Base-by-base conservation (phyloP, 2,797 vertebrate genomes). In the Urophycis tenuis region DNA sequence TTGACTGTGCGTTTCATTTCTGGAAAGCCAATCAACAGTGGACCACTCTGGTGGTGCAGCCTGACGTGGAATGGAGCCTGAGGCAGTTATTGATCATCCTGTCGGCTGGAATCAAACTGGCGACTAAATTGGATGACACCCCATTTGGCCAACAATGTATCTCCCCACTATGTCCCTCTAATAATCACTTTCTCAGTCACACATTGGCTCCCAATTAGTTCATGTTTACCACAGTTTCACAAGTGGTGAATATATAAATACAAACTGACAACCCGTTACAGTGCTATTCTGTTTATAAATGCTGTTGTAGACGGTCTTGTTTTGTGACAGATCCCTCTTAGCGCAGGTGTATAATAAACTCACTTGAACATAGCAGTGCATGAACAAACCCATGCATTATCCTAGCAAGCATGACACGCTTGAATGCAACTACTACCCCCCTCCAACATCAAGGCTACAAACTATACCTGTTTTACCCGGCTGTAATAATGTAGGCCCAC, bases 71-170 rank as follows among this genome's bases (percentile, higher is more conserved):
- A 86, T 83, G 84, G 82, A 82, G 85, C 88, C 85, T 74, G 5
- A 0, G 88, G 90, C 85, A 80, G 77, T 88, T 87, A 91, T 91
- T 89, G 91, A 92, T 91, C 73, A 83, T 71, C 71, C 79, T 85
- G 78, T 86, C 31, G 15, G 87, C 87, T 89, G 84, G 64, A 90
- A 84, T 86, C 81, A 78, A 82, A 84, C 81, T 85, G 81, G 53
- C 75, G 35, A 41, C 79, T 81, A 83, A 84, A 80, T 81, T 88
- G 85, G 89, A 87, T 90, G 85, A 86, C 85, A 88, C 78, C 81
- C 81, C 64, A 81, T 84, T 77, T 79, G 39, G 74, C 77, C 79
- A 85, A 86, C 85, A 90, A 77, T 81, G 78, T 11, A 78, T 64
- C 79, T 78, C 70, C 77, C 53, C 32, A 79, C 78, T 79, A 53